Base-by-base conservation (phyloP, 2,113 vertebrate genomes). In the Antidorcas marsupialis region DNA sequence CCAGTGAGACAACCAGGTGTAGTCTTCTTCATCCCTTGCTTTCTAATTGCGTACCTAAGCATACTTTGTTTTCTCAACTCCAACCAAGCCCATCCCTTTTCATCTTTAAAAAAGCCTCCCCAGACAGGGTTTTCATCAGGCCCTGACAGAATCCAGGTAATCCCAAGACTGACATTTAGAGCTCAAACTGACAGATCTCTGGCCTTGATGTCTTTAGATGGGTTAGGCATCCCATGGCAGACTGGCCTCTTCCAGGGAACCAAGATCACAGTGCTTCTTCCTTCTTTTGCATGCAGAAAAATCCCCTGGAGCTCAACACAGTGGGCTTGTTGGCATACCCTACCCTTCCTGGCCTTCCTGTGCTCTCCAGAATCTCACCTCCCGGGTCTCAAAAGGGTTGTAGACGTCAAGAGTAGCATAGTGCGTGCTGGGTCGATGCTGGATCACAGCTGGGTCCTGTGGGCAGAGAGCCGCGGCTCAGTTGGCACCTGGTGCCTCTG, bases 371-470 rank as follows among this genome's bases (percentile, higher is more conserved):
- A 36, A 91, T 59, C 98, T 98, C 97, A 98, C 99, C 99, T 98
- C 98, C 5, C 97, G 96, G 92, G 96, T 99, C 95, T 99, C 99
- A 97, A 99, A 99, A 1, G 99, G 99, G 97, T 99, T 99, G 98
- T 99, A 99, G 25, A 99, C 99, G 13, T 99, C 99, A 97, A 99
- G 99, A 1, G 99, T 99, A 89, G 99, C 99, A 82, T 99, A 99
- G 55, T 99, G 99, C 1, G 99, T 97, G 88, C 97, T 99, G 91
- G 99, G 94, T 71, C 97, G 99, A 97, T 99, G 98, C 97, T 99
- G 99, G 88, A 98, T 99, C 98, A 99, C 98, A 27, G 99, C 99
- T 27, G 99, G 99, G 96, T 99, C 99, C 99, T 99, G 95, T 36
- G 83, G 79, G 82, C 11, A 94, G 88, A 97, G 81, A 89, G 19